Evolutionary conservation across 2,797 vertebrate species (phyloP).

Genomic region (Falco peregrinus): DNA sequence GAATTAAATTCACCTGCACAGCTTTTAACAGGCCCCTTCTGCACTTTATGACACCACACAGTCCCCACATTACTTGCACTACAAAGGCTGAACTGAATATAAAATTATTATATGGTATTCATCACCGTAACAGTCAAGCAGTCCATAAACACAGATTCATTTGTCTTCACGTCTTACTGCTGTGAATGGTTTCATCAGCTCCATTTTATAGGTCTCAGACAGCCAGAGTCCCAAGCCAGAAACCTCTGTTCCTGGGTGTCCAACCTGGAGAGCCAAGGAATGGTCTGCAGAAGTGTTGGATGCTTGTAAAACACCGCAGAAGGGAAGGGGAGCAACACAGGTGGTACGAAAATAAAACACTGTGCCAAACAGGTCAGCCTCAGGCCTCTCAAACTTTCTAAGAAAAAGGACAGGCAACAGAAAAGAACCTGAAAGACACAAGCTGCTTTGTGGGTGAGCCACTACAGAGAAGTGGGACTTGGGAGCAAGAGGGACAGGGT

Average conservation of each 20-base stretch:
- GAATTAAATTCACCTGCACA: neutral
- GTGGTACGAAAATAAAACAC: neutral
- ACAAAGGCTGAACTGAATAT: neutral
- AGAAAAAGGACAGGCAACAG: neutral
- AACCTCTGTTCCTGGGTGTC: neutral
- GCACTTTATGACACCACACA: neutral
- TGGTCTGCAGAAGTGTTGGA: neutral
- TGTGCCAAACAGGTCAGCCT: neutral
- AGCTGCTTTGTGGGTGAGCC: neutral
- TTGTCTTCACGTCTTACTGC: neutral
- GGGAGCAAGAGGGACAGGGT: neutral
- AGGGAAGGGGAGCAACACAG: neutral
- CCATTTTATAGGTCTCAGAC: neutral
- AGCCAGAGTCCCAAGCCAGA: neutral
- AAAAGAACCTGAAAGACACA: neutral
- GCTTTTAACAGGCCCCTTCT: neutral
- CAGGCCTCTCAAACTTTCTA: neutral
- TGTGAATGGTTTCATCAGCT: neutral
- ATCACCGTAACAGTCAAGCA: neutral
- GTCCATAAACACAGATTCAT: neutral
- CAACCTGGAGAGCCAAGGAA: neutral
- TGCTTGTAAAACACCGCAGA: neutral
- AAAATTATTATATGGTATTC: neutral
- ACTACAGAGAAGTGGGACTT: neutral
- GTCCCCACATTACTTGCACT: neutral